Conservation (phyloP, 2,797 vertebrate species). For the Crypturellus tataupa region DNA sequence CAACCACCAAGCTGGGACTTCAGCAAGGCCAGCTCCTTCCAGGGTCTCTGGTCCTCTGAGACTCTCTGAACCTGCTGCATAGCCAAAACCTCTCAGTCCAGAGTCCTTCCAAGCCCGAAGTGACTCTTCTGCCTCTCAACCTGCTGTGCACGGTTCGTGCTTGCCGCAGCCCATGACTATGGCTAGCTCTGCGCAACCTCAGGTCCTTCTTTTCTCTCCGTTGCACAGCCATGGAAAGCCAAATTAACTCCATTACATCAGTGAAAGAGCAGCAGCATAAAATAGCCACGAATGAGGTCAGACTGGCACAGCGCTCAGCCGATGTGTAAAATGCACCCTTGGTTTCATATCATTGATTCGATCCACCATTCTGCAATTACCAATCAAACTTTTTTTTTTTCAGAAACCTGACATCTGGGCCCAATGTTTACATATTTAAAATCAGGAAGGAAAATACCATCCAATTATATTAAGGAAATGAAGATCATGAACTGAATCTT, state of each 20-base stretch:
- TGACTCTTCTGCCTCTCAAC: neutral
- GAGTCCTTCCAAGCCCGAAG: neutral
- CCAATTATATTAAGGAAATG: conserved; percentile 50
- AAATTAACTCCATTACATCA: neutral
- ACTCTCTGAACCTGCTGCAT: neutral
- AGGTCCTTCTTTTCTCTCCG: neutral
- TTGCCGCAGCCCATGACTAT: neutral
- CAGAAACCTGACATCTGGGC: conserved; percentile 2
- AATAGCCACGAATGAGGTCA: neutral
- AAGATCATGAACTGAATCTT: conserved; percentile 29
- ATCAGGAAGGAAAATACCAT: conserved; percentile 58
- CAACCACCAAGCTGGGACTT: neutral
- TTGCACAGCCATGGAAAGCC: neutral
- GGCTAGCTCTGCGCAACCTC: neutral
- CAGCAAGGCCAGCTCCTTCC: neutral
- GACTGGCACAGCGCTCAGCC: neutral
- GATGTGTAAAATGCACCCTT: conserved; percentile 28
- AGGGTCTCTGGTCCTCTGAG: neutral
- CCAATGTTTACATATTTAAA: conserved; percentile 69
- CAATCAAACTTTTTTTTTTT: neutral
- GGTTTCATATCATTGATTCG: conserved; percentile 33
- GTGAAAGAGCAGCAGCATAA: neutral
- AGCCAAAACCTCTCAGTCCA: neutral
- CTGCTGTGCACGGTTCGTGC: neutral
- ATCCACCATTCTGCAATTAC: neutral